These are phyloP conservation scores for Cromileptes altivelis DNA, from an alignment of 2,113 vertebrate species.

Conservation along the genomic window DNA sequence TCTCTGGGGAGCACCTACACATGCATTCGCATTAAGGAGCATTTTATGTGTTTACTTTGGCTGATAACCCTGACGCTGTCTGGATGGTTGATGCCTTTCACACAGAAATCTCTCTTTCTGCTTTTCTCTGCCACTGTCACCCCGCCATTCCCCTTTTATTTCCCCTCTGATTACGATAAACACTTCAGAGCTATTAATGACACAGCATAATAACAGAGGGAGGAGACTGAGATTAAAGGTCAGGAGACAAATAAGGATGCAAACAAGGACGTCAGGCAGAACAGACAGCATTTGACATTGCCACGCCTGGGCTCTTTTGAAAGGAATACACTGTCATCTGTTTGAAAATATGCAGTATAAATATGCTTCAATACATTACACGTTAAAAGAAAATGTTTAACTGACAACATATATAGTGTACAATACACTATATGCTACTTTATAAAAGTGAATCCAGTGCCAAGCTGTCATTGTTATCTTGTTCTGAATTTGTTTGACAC, in stretches of 20 bases:
- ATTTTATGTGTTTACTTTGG: slow-evolving; percentile 68
- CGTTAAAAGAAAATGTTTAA: too few species aligned
- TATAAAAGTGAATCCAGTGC: background rate
- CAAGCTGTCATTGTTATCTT: slow-evolving; percentile 29
- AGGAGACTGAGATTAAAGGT: slow-evolving; percentile 35
- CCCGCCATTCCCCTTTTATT: background rate
- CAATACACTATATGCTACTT: background rate
- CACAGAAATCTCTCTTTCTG: background rate
- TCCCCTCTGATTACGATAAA: slow-evolving; percentile 49
- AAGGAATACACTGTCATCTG: background rate
- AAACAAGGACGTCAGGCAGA: slow-evolving; percentile 29
- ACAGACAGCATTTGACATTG: background rate
- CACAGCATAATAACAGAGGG: slow-evolving; percentile 14
- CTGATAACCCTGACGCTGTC: slow-evolving; percentile 51
- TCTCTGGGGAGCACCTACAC: slow-evolving; percentile 59
- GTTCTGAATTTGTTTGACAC: slow-evolving; percentile 18
- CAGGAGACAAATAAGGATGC: slow-evolving; percentile 23
- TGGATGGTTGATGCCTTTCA: slow-evolving; percentile 47
- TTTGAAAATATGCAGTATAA: background rate
- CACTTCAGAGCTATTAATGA: slow-evolving; percentile 27
- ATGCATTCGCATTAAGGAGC: slow-evolving; percentile 58
- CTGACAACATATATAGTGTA: background rate
- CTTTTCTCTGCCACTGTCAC: background rate
- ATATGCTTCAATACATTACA: too few species aligned
- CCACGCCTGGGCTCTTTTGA: background rate